phyloP scores from a whole-genome alignment of 1,140 invertebrate genomes.

The Sarcophaga peregrina region DNA sequence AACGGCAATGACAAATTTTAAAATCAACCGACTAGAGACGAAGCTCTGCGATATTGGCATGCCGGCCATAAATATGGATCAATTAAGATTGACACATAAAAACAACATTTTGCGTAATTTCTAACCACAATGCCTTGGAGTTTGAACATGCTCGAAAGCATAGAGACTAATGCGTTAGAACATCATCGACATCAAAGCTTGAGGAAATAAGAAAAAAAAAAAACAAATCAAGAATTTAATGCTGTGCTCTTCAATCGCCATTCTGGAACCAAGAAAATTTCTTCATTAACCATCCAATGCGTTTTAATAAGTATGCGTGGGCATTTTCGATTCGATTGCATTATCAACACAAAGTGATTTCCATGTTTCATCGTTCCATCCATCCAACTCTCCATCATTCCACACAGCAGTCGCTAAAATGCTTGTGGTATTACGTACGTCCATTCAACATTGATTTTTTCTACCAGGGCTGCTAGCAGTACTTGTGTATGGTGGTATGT shows the following conservation, averaged over 20 bases:
- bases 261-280: background rate
- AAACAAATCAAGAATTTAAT: no score
- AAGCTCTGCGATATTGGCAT: background rate
- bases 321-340: background rate
- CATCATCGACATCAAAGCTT: no score
- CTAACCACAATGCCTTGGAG: background rate
- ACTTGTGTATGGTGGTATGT: no score
- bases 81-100: conserved; percentile 22
- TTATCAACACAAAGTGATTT: conserved; percentile 1
- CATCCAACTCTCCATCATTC: background rate
- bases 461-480: no score
- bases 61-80: background rate
- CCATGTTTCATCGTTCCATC: background rate
- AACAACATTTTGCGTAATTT: background rate
- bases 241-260: no score
- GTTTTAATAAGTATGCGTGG: background rate
- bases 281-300: background rate
- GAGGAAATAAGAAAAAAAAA: no score
- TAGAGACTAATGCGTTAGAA: no score
- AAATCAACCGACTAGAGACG: background rate
- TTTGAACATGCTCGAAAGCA: background rate
- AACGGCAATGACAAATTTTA: background rate
- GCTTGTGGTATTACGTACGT: no score
- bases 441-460: no score
- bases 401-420: no score